Evolutionary conservation across 2,113 vertebrate species (phyloP).

Genomic region (Pyxicephalus adspersus): DNA sequence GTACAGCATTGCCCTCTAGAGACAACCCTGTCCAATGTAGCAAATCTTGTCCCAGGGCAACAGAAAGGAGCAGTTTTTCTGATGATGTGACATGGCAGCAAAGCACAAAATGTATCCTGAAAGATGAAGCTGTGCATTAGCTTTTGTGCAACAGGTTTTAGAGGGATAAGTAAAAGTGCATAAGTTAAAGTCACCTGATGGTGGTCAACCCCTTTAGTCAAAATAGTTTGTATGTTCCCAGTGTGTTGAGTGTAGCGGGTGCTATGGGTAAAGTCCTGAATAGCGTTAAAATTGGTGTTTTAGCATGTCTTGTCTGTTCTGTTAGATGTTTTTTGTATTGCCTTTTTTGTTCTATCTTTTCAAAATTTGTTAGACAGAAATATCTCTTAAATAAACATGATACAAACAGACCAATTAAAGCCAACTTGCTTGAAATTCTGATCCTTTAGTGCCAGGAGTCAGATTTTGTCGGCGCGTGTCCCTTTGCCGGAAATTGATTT

Average conservation of each 20-base stretch:
- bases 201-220: no score
- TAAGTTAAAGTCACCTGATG: no score
- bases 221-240: no score
- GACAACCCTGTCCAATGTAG: no score
- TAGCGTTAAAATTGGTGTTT: conserved; percentile 36
- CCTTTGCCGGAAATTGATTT: conserved; percentile 54
- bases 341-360: background rate
- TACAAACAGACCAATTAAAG: conserved; percentile 19
- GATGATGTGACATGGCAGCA: no score
- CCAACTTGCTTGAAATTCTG: conserved; percentile 36
- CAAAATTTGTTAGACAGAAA: background rate
- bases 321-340: conserved; percentile 13
- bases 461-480: conserved; percentile 51
- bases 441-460: conserved; percentile 46
- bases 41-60: no score
- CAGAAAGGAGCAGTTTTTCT: no score
- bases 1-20: no score
- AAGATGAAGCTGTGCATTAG: no score
- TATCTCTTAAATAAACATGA: background rate
- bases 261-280: conserved; percentile 34
- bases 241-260: background rate
- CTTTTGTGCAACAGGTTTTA: no score
- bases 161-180: no score
- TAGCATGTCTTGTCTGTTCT: conserved; percentile 38
- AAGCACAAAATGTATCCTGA: no score